These are phyloP conservation scores for Sminthurinus signatus DNA, from an alignment of 1,140 invertebrate genomes.

Conservation along the genomic window DNA sequence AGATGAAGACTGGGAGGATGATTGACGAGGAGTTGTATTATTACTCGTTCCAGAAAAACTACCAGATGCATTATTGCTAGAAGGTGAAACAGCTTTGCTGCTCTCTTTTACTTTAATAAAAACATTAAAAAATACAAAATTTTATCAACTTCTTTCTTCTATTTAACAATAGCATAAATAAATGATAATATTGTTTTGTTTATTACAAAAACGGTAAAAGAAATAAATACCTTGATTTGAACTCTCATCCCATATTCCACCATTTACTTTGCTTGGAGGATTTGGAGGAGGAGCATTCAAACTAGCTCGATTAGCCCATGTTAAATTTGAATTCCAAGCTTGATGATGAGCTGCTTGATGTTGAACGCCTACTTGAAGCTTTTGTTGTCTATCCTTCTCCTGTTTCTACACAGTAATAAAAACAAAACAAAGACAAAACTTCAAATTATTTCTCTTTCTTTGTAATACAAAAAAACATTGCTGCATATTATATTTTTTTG, in stretches of 20 bases:
- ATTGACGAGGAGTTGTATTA: background rate
- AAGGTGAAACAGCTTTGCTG: background rate
- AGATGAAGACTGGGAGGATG: background rate
- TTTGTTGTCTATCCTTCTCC: slow-evolving; percentile 53
- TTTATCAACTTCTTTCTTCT: too few relatives aligned
- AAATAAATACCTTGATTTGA: too few relatives aligned
- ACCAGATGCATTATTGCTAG: slow-evolving; percentile 10
- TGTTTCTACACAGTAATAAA: slow-evolving; percentile 35
- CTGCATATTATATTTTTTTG: too few relatives aligned
- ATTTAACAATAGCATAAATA: too few relatives aligned
- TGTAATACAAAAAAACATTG: too few relatives aligned
- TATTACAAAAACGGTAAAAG: too few relatives aligned
- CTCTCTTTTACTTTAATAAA: too few relatives aligned
- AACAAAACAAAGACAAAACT: slow-evolving; percentile 17
- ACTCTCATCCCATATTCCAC: too few relatives aligned
- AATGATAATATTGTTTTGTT: too few relatives aligned
- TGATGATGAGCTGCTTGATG: slow-evolving; percentile 44
- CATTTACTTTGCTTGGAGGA: slow-evolving; percentile 26
- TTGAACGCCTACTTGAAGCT: slow-evolving; percentile 42
- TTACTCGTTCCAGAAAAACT: background rate
- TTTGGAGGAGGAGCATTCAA: slow-evolving; percentile 29
- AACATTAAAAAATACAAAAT: too few relatives aligned
- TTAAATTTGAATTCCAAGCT: slow-evolving; percentile 41
- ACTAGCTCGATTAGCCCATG: slow-evolving; percentile 41
- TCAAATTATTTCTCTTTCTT: too few relatives aligned